Base-by-base conservation (phyloP, 1,140 invertebrate genomes). In the Cotesia vestalis region DNA sequence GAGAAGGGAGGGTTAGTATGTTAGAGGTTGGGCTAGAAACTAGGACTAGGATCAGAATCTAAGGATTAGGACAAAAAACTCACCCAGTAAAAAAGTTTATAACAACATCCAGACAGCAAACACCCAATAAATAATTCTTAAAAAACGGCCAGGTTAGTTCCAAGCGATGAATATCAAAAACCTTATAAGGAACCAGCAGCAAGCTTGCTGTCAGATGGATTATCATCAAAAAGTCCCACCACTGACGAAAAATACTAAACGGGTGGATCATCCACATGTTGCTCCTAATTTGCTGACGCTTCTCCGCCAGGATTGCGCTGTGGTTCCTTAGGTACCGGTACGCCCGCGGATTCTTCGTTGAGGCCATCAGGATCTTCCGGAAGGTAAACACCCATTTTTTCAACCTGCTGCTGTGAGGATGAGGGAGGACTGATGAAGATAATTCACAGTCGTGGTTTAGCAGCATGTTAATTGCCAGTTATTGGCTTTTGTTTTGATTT, bases 71-170 rank as follows among this genome's bases (percentile, higher is more conserved):
- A 27, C 1, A 27, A 27, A 2, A 27, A 27, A 69, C 64, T 83
- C 75, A 83, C 84, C 84, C 84, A 1, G 85, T 86, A 5, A 66
- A 71, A n/a, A 80, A 80, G 71, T 85, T 86, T 38, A 86, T n/a
- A 8, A 83, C 0, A 66, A 86, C 75, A 67, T 86, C 84, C 11
- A 63, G 14, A 59, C 76, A 83, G 38, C 76, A 80, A 0, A 82
- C 35, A 0, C 73, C 11, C 6, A 85, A 36, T 0, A 82, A 1
- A 35, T 64, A 36, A 73, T 84, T 83, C 67, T 85, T 86, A 0
- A 76, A 12, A 61, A 76, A 12, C 0, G 69, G 73, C 82, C 82
- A 83, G 4, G 40, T 38, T 11, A 9, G 34, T 69, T 17, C 67
- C 46, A 20, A 62, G 46, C 14, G 12, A 0, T 59, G 53, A 63